phyloP scores from a whole-genome alignment of 53 echinoderm and acorn worm species.

The Stichopus horrens region DNA sequence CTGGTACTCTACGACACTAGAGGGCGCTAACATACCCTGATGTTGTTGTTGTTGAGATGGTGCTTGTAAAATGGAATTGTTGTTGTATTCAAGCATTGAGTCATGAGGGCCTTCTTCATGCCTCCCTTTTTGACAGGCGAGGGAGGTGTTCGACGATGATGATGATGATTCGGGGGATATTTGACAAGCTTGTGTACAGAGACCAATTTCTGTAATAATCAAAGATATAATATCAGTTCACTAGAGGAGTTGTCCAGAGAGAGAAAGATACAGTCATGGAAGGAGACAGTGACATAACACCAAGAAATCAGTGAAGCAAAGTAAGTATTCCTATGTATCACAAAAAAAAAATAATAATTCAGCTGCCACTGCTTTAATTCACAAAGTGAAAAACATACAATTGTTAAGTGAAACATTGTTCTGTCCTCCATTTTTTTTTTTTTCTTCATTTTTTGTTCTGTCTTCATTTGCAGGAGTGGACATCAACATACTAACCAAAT shows the following conservation, averaged over 20 bases:
- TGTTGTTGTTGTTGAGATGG: neutral
- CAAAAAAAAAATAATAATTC: no score
- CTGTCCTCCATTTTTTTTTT: no score
- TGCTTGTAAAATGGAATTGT: neutral
- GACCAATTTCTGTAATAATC: slow-evolving; percentile 27
- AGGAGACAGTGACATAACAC: no score
- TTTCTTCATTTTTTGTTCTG: no score
- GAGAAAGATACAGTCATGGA: no score
- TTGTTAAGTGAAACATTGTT: no score
- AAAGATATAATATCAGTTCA: slow-evolving; percentile 19
- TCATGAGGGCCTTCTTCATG: slow-evolving; percentile 13
- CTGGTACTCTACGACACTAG: slow-evolving; percentile 41
- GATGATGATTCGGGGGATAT: slow-evolving; percentile 11
- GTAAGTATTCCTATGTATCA: no score
- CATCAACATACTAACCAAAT: no score
- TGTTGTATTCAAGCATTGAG: slow-evolving; percentile 32
- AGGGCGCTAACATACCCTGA: slow-evolving; percentile 5
- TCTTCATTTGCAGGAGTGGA: no score
- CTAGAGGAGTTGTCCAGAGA: neutral
- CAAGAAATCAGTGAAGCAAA: no score
- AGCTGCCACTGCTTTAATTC: no score
- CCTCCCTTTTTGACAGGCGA: slow-evolving; percentile 20
- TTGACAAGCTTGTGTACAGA: neutral
- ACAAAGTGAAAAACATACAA: no score
- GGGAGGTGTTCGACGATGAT: slow-evolving; percentile 19